These are phyloP conservation scores for Gymnosoma rotundatum DNA, from an alignment of 2,888 invertebrate species.

Conservation along the genomic window DNA sequence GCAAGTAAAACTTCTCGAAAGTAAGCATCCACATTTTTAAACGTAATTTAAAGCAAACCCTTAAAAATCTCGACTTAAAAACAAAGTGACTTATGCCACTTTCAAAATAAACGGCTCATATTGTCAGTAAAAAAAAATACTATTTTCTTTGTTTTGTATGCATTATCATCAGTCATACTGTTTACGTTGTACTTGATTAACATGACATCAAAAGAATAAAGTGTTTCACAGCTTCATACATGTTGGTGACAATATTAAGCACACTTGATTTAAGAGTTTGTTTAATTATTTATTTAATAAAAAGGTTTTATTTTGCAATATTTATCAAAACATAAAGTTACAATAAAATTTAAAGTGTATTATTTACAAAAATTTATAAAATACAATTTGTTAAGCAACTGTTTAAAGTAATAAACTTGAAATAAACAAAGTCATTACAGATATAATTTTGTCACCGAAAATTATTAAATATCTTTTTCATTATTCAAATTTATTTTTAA, in stretches of 20 bases:
- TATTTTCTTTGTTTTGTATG: background rate
- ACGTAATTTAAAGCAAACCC: too few species aligned
- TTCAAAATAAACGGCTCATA: too few species aligned
- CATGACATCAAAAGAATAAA: background rate
- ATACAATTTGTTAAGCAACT: constrained; percentile 3
- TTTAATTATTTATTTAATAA: constrained; percentile 44
- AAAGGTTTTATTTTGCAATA: constrained; percentile 48
- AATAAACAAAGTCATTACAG: background rate
- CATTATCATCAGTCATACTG: background rate
- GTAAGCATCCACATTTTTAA: too few species aligned
- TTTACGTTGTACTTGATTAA: background rate
- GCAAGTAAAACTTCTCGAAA: too few species aligned
- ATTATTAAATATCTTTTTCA: too few species aligned
- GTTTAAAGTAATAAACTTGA: constrained; percentile 12
- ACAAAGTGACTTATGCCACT: too few species aligned
- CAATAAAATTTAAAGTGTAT: constrained; percentile 29
- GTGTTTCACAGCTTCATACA: constrained; percentile 13
- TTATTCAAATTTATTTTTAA: too few species aligned
- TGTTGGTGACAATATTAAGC: constrained; percentile 55
- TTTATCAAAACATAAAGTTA: constrained; percentile 53
- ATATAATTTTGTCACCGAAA: background rate
- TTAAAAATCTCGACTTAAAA: too few species aligned
- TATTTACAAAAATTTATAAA: constrained; percentile 9
- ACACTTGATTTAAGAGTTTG: constrained; percentile 47
- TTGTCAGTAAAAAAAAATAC: too few species aligned